Evolutionary conservation across 2,888 invertebrate species (phyloP).

Genomic region (Lamellibrachia columna): DNA sequence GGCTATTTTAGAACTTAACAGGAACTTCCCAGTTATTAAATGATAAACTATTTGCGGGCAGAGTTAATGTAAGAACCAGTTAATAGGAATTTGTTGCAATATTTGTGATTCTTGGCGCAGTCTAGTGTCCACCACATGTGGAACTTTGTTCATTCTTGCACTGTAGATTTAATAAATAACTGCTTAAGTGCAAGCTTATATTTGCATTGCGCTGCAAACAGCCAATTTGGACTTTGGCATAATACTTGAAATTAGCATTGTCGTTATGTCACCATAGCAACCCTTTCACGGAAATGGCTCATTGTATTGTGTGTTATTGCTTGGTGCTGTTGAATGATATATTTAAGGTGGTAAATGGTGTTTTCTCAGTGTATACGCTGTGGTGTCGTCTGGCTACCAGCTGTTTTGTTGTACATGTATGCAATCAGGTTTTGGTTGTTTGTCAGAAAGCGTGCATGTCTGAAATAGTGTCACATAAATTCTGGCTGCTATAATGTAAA

Average conservation of each 20-base stretch:
- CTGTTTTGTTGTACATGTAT: not conserved
- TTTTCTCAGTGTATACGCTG: not conserved
- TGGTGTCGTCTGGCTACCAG: not conserved
- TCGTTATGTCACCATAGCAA: not conserved
- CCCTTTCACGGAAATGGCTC: not conserved
- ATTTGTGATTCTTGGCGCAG: not conserved
- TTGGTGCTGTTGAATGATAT: not conserved
- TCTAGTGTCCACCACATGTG: not conserved
- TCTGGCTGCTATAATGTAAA: not conserved
- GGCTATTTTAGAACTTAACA: not conserved
- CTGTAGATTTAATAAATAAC: slow-evolving; percentile 11
- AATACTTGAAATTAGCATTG: slow-evolving; percentile 16
- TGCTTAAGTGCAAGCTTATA: not conserved
- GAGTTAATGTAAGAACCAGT: not conserved
- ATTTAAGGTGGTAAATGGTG: slow-evolving; percentile 9
- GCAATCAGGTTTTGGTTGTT: slow-evolving; percentile 6
- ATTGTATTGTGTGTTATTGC: not conserved
- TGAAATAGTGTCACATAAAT: not conserved
- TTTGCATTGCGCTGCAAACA: not conserved
- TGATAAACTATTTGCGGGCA: not conserved
- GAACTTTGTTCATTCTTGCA: slow-evolving; percentile 2
- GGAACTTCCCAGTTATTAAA: not conserved
- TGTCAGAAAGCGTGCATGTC: not conserved
- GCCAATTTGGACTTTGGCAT: slow-evolving; percentile 5
- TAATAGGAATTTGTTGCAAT: not conserved